phyloP scores from a whole-genome alignment of 2,113 vertebrate genomes.

The Stegostoma tigrinum region DNA sequence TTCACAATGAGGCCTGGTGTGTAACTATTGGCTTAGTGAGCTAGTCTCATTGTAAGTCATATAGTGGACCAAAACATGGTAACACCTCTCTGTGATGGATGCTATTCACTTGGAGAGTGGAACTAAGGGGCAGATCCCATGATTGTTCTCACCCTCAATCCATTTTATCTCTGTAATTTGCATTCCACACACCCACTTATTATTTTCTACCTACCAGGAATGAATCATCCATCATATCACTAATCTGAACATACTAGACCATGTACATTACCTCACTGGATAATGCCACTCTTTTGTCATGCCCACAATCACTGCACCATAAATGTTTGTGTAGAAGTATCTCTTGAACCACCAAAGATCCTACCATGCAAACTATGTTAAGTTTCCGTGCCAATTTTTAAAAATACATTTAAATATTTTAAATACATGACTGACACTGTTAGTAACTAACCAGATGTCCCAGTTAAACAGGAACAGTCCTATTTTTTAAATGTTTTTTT shows the following conservation, averaged over 20 bases:
- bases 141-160: no score
- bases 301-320: not conserved
- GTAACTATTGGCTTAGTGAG: not conserved
- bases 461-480: conserved; percentile 5
- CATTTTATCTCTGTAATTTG: not conserved
- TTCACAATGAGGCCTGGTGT: not conserved
- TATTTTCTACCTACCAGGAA: not conserved
- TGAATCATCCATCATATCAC: not conserved
- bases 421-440: not conserved
- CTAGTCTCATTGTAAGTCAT: not conserved
- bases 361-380: not conserved
- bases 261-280: not conserved
- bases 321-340: not conserved
- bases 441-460: conserved; percentile 1
- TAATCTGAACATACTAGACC: not conserved
- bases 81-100: not conserved
- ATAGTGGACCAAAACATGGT: not conserved
- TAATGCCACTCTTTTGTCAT: not conserved
- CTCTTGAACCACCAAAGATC: not conserved
- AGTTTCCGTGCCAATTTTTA: not conserved
- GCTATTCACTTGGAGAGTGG: not conserved
- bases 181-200: not conserved
- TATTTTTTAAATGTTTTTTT: not conserved
- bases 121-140: not conserved
- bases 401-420: not conserved